These are phyloP conservation scores for Cydia fagiglandana DNA, from an alignment of 1,140 invertebrate species.

Conservation along the genomic window DNA sequence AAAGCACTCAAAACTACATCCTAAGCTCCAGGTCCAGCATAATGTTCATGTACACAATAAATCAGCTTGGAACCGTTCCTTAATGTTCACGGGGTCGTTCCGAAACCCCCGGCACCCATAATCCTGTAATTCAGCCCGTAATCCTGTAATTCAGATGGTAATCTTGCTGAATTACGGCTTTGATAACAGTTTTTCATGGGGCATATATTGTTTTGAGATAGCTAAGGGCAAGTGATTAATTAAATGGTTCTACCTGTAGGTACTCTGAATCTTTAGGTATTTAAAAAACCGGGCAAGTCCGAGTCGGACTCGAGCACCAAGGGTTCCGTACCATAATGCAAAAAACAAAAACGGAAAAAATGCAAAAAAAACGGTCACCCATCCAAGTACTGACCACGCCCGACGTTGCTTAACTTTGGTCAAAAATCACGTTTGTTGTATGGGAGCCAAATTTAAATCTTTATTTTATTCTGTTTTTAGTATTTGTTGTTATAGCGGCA, in stretches of 20 bases:
- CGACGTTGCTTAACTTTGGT: too few relatives aligned
- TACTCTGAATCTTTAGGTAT: too few relatives aligned
- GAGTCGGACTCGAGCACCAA: too few relatives aligned
- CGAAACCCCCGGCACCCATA: constrained; percentile 30
- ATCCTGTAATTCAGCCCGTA: constrained; percentile 42
- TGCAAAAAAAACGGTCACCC: too few relatives aligned
- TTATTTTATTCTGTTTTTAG: too few relatives aligned
- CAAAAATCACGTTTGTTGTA: too few relatives aligned
- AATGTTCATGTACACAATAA: background rate
- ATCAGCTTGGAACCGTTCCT: background rate
- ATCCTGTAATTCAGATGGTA: constrained; percentile 36
- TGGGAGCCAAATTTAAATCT: too few relatives aligned
- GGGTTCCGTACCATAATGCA: too few relatives aligned
- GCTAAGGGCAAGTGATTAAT: constrained; percentile 41
- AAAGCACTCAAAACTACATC: background rate
- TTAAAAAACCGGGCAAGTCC: too few relatives aligned
- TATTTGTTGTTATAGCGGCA: too few relatives aligned
- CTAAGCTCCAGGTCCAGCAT: background rate
- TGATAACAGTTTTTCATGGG: constrained; percentile 36
- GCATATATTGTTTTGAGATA: constrained; percentile 28
- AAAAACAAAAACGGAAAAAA: too few relatives aligned
- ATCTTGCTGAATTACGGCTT: constrained; percentile 33
- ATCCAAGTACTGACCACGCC: too few relatives aligned
- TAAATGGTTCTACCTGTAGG: constrained; percentile 35
- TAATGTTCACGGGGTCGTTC: background rate